These are phyloP conservation scores for Celastrina argiolus DNA, from an alignment of 2,888 invertebrate species.

Conservation along the genomic window DNA sequence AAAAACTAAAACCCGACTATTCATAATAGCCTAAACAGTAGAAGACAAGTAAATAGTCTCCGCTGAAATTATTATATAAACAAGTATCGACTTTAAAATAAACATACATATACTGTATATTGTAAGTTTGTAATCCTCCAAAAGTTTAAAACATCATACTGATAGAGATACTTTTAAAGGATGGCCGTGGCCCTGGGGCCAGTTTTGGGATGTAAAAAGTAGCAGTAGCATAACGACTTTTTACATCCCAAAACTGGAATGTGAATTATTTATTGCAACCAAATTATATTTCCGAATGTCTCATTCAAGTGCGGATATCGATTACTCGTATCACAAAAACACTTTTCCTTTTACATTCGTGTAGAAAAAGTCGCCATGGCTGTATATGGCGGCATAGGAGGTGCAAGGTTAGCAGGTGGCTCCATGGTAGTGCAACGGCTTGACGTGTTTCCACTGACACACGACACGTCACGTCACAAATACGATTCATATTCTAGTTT, in stretches of 20 bases:
- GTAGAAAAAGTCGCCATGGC: conserved; percentile 12
- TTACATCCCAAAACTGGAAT: background rate
- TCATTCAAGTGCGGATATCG: conserved; percentile 4
- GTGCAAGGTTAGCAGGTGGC: conserved; percentile 69
- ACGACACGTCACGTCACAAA: conserved; percentile 14
- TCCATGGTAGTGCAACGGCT: conserved; percentile 57
- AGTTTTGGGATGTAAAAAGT: too few relatives aligned
- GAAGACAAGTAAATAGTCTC: too few relatives aligned
- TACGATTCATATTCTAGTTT: background rate
- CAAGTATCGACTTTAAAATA: too few relatives aligned
- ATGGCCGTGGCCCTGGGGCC: too few relatives aligned
- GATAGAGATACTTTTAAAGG: too few relatives aligned
- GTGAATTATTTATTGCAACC: background rate
- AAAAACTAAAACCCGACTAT: too few relatives aligned
- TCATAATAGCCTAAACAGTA: too few relatives aligned
- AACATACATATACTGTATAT: too few relatives aligned
- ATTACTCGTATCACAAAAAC: conserved; percentile 7
- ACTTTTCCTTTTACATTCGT: background rate
- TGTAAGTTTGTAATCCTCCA: too few relatives aligned
- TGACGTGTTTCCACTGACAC: conserved; percentile 40
- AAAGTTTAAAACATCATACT: too few relatives aligned
- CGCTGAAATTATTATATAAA: too few relatives aligned
- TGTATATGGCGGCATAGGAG: conserved; percentile 33
- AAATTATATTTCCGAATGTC: conserved; percentile 5
- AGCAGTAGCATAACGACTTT: background rate